Evolutionary conservation across 2,797 vertebrate species (phyloP).

Genomic region (Oophaga sylvatica): DNA sequence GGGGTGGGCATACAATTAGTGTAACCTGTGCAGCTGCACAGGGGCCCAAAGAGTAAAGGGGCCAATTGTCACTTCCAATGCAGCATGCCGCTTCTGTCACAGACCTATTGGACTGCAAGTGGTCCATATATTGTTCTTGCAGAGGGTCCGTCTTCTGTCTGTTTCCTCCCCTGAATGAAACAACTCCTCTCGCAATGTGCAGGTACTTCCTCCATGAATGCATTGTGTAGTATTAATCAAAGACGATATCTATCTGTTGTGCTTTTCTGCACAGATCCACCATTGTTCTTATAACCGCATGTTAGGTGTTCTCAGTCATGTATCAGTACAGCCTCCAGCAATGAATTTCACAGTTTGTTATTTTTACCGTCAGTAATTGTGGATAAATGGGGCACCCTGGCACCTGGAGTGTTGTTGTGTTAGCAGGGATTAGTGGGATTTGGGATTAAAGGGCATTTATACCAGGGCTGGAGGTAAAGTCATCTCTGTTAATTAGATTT

Average conservation of each 20-base stretch:
- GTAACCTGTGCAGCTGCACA: too few relatives aligned
- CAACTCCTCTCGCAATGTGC: not conserved
- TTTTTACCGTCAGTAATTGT: not conserved
- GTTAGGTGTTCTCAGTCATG: not conserved
- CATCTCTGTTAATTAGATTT: slow-evolving; percentile 41
- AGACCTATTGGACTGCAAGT: too few relatives aligned
- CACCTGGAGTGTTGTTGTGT: slow-evolving; percentile 38
- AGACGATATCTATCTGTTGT: not conserved
- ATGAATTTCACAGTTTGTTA: not conserved
- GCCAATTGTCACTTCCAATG: too few relatives aligned
- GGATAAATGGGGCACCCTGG: slow-evolving; percentile 1
- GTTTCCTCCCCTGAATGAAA: not conserved
- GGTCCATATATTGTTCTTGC: too few relatives aligned
- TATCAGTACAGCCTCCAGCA: not conserved
- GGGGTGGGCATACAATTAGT: too few relatives aligned
- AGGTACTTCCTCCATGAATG: not conserved
- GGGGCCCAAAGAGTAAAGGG: too few relatives aligned
- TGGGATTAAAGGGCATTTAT: not conserved
- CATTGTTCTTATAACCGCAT: not conserved
- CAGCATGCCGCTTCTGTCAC: too few relatives aligned
- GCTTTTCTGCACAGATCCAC: not conserved
- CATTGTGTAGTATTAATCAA: not conserved
- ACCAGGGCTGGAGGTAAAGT: slow-evolving; percentile 18
- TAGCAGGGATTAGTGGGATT: not conserved
- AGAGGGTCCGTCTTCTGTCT: too few relatives aligned